phyloP scores from a whole-genome alignment of 2,797 vertebrate species.

The Potorous gilbertii region DNA sequence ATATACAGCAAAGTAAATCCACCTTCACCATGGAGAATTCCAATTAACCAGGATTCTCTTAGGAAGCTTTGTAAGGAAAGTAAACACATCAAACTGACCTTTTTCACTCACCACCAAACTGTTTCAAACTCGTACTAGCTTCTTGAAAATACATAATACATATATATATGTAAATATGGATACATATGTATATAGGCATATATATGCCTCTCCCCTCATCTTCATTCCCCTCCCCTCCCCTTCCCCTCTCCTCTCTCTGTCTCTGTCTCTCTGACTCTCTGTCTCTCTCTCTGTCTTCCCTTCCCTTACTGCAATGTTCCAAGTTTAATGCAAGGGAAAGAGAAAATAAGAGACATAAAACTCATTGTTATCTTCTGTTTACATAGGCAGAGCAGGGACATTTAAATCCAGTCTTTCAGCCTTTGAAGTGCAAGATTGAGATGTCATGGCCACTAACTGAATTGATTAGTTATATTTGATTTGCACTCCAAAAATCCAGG shows the following conservation, averaged over 20 bases:
- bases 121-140: conserved; percentile 72
- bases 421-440: conserved; percentile 82
- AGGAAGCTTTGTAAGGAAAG: conserved; percentile 75
- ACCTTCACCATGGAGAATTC: conserved; percentile 63
- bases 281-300: rapidly evolving
- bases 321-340: conserved; percentile 72
- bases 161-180: conserved; percentile 34
- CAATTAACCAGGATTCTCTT: conserved; percentile 68
- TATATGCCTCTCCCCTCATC: too few relatives aligned
- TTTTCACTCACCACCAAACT: conserved; percentile 47
- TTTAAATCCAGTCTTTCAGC: conserved; percentile 78
- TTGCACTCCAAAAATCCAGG: conserved; percentile 78
- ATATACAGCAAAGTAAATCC: conserved; percentile 76
- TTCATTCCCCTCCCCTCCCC: neutral
- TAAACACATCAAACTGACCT: conserved; percentile 65
- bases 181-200: conserved; percentile 72
- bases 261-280: too few relatives aligned
- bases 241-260: too few relatives aligned
- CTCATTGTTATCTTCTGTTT: conserved; percentile 78
- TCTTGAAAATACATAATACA: conserved; percentile 70
- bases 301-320: conserved; percentile 59
- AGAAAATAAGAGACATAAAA: conserved; percentile 77
- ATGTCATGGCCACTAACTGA: conserved; percentile 78
- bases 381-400: conserved; percentile 71
- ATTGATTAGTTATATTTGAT: conserved; percentile 79